phyloP scores from a whole-genome alignment of 2,113 vertebrate genomes.

The Forbesichthys agassizii region DNA sequence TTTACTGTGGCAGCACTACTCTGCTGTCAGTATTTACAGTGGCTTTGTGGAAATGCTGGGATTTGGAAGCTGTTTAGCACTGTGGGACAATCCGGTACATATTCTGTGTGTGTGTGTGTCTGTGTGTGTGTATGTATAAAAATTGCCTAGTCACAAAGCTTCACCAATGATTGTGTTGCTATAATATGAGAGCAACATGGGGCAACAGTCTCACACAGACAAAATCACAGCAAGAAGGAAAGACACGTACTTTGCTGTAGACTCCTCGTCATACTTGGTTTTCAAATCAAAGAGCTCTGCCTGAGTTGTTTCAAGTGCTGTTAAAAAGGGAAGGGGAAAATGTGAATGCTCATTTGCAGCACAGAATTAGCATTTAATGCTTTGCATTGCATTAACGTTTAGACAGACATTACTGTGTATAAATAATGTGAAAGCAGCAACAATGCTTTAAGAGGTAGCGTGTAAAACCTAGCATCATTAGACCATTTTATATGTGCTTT shows the following conservation, averaged over 20 bases:
- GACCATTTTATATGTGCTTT: too few species aligned
- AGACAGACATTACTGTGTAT: too few species aligned
- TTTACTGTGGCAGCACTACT: slow-evolving; percentile 33
- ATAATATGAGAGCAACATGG: slow-evolving; percentile 45
- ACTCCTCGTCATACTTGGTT: slow-evolving; percentile 98
- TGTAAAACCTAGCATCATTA: too few species aligned
- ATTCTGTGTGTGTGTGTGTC: background rate
- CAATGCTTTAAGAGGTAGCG: too few species aligned
- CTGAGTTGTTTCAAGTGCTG: slow-evolving; percentile 97
- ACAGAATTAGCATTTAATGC: too few species aligned
- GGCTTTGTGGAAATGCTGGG: slow-evolving; percentile 40
- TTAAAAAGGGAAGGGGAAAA: slow-evolving; percentile 36
- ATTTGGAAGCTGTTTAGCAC: slow-evolving; percentile 25
- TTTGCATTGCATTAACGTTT: too few species aligned
- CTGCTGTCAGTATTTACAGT: slow-evolving; percentile 62
- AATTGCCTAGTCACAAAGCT: background rate
- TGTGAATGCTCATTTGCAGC: background rate
- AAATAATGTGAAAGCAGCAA: too few species aligned
- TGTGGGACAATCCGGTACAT: background rate
- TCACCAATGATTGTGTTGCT: background rate
- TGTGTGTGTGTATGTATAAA: background rate
- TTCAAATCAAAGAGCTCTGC: slow-evolving; percentile 99
- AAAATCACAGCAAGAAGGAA: background rate
- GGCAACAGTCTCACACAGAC: slow-evolving; percentile 32
- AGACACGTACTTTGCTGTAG: slow-evolving; percentile 93